A percentile compares a stretch with the other conserved stretches of the same genome.
Conservation (phyloP, 2,888 invertebrate genomes). For the Volucella inflata region DNA sequence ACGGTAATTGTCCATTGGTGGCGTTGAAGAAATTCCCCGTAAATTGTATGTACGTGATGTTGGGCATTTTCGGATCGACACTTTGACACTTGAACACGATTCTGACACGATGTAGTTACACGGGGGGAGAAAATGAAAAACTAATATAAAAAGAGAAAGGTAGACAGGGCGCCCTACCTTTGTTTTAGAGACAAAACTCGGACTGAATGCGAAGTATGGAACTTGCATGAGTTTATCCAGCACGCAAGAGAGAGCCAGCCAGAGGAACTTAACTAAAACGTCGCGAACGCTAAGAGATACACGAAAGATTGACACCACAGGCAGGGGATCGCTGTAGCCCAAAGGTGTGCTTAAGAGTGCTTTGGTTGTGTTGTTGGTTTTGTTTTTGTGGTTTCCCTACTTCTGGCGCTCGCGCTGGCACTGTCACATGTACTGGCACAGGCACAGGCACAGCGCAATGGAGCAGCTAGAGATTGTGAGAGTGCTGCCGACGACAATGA, state of each 20-base stretch:
- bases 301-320: neutral
- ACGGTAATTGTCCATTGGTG: conserved; percentile 68
- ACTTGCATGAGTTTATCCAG: conserved; percentile 58
- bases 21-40: conserved; percentile 67
- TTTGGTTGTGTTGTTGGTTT: neutral
- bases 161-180: conserved; percentile 44
- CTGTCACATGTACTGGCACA: neutral
- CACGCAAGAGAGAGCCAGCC: conserved; percentile 39
- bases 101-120: neutral
- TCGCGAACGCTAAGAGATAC: conserved; percentile 24
- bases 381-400: neutral
- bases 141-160: neutral
- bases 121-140: neutral
- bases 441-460: neutral
- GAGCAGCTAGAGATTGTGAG: neutral
- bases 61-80: conserved; percentile 77
- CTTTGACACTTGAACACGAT: neutral
- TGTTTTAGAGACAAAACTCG: conserved; percentile 66
- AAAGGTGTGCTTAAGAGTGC: conserved; percentile 16
- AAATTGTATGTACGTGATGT: conserved; percentile 76
- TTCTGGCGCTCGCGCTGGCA: neutral
- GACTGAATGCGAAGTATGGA: conserved; percentile 58
- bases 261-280: neutral
- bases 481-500: neutral
- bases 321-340: neutral